These are phyloP conservation scores for Achatina immaculata DNA, from an alignment of 1,140 invertebrate species.

Conservation along the genomic window DNA sequence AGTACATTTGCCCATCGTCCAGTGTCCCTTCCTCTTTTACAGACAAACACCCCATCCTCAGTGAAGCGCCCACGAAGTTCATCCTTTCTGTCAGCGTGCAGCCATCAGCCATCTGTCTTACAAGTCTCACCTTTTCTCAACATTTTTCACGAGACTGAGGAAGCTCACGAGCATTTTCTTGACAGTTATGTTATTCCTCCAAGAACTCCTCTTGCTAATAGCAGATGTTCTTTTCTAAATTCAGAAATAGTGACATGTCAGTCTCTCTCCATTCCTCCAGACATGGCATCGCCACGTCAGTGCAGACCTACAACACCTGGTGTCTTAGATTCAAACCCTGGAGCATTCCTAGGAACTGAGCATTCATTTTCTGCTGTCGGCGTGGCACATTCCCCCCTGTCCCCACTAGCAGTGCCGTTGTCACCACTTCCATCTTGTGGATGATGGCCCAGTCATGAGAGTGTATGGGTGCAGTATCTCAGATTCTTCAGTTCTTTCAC, in stretches of 20 bases:
- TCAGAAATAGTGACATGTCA: background rate
- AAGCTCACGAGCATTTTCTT: background rate
- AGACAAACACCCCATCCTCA: slow-evolving; percentile 15
- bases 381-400: slow-evolving; percentile 13
- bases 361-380: background rate
- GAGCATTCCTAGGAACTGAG: background rate
- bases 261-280: background rate
- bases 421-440: slow-evolving; percentile 31
- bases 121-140: slow-evolving; percentile 8
- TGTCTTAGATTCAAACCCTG: background rate
- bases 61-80: background rate
- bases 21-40: slow-evolving; percentile 12
- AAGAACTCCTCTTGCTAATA: background rate
- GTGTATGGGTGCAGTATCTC: too few relatives aligned
- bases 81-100: background rate
- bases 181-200: background rate
- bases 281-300: slow-evolving; percentile 6
- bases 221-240: slow-evolving; percentile 9
- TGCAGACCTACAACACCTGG: background rate
- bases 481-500: too few relatives aligned
- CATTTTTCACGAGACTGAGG: slow-evolving; percentile 1
- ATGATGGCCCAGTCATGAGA: too few relatives aligned
- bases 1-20: background rate
- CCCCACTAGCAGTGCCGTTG: slow-evolving; percentile 20
- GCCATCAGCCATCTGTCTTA: background rate